Percentiles rank a stretch among this genome's conserved stretches.
Conservation (phyloP, 1,140 invertebrate genomes). For the Zaprionus davidi region DNA sequence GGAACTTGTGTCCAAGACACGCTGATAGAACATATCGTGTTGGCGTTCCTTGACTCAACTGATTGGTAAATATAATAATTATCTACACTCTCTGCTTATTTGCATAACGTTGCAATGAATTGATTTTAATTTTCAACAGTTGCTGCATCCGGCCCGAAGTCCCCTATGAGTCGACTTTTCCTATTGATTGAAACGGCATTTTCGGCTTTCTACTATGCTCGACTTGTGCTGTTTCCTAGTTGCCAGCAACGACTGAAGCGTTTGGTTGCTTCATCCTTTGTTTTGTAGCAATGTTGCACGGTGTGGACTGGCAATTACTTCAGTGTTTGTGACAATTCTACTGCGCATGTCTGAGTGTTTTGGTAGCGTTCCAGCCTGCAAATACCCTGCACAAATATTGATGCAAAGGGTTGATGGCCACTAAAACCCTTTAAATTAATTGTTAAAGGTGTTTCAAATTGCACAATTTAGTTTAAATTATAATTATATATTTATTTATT, state of each 20-base stretch:
- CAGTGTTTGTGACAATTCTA: not conserved
- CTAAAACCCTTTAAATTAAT: not conserved
- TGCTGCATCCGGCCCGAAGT: conserved; percentile 65
- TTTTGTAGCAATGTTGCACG: conserved; percentile 56
- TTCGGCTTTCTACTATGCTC: conserved; percentile 17
- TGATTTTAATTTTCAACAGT: conserved; percentile 61
- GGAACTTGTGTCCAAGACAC: conserved; percentile 69
- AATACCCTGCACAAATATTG: not conserved
- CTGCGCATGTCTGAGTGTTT: conserved; percentile 54
- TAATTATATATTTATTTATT: conserved; percentile 25
- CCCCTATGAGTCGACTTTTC: conserved; percentile 14
- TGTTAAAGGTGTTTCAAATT: not conserved
- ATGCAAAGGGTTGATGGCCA: not conserved
- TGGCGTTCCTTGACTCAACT: not conserved
- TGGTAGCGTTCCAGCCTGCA: not conserved
- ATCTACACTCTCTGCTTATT: not conserved
- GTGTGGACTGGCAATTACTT: conserved; percentile 1
- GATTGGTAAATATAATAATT: not conserved
- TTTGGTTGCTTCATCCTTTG: not conserved
- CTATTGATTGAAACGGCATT: conserved; percentile 14
- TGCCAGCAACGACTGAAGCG: conserved; percentile 64
- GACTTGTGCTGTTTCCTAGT: conserved; percentile 46
- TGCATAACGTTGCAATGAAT: conserved; percentile 58
- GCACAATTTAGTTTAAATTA: not conserved
- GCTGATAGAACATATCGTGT: conserved; percentile 71